A percentile compares a stretch with the other conserved stretches of the same genome.
Evolutionary conservation across 2,113 vertebrate species (phyloP).

Genomic region (Spea multiplicata): DNA sequence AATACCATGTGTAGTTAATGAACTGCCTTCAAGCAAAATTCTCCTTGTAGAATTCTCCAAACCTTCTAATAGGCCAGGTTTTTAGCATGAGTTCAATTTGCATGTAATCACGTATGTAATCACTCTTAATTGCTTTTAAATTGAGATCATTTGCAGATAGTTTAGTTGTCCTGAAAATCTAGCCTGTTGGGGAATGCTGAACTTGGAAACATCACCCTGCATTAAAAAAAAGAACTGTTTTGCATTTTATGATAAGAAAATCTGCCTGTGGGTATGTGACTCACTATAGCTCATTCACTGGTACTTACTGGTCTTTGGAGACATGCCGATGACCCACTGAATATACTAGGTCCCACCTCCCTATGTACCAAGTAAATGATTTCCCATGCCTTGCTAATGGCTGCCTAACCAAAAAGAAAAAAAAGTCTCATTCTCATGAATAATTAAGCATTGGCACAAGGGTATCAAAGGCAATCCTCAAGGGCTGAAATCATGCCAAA

Average conservation of each 20-base stretch:
- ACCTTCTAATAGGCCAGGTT: slow-evolving; percentile 42
- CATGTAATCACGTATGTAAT: slow-evolving; percentile 49
- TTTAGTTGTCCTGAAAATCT: slow-evolving; percentile 40
- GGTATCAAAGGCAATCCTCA: too few relatives aligned
- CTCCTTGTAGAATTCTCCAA: slow-evolving; percentile 20
- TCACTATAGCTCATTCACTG: slow-evolving; percentile 19
- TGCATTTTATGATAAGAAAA: slow-evolving; percentile 37
- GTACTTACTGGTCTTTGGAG: slow-evolving; percentile 11
- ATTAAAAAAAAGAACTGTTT: slow-evolving; percentile 2
- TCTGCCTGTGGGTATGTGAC: slow-evolving; percentile 24
- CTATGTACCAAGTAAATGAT: background rate
- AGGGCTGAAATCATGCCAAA: too few relatives aligned
- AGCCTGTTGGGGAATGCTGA: slow-evolving; percentile 38
- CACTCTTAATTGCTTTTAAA: slow-evolving; percentile 49
- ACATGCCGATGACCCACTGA: background rate
- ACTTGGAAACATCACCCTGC: slow-evolving; percentile 25
- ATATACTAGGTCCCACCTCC: background rate
- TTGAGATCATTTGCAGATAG: slow-evolving; percentile 49
- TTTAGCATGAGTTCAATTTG: slow-evolving; percentile 47
- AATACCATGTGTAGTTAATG: slow-evolving; percentile 31
- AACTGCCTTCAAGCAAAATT: slow-evolving; percentile 43
- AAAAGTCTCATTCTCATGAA: background rate
- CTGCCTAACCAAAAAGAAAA: background rate
- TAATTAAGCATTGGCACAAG: too few relatives aligned
- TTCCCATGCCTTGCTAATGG: background rate